phyloP scores from a whole-genome alignment of 2,797 vertebrate genomes.

The Ataeniobius toweri region DNA sequence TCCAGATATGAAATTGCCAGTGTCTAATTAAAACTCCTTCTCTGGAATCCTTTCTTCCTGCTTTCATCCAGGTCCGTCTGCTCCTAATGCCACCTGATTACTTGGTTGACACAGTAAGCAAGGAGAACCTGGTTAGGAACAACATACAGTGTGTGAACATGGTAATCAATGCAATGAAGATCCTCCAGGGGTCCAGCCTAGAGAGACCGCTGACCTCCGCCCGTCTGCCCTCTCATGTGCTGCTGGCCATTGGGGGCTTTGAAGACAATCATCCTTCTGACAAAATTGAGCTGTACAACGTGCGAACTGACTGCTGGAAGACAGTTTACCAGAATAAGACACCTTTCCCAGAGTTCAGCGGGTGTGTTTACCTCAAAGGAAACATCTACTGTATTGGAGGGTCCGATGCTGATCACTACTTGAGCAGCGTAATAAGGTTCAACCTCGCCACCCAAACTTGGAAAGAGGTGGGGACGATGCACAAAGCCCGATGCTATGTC shows the following conservation, averaged over 20 bases:
- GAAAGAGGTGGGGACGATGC: slow-evolving; percentile 21
- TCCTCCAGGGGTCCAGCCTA: background rate
- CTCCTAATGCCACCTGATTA: slow-evolving; percentile 11
- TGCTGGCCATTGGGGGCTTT: slow-evolving; percentile 84
- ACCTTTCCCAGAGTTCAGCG: slow-evolving; percentile 76
- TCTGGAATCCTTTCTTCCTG: background rate
- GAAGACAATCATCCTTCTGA: slow-evolving; percentile 74
- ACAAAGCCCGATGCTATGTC: slow-evolving; percentile 59
- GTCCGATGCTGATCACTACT: slow-evolving; percentile 75
- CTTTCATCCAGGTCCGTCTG: slow-evolving; percentile 31
- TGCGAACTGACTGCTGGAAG: slow-evolving; percentile 79
- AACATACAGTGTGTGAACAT: background rate
- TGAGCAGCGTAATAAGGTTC: slow-evolving; percentile 52
- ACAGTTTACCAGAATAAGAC: slow-evolving; percentile 67
- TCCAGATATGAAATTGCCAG: background rate
- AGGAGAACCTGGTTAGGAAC: background rate
- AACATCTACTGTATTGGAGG: slow-evolving; percentile 68
- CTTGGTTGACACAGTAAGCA: slow-evolving; percentile 5
- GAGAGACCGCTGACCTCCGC: slow-evolving; percentile 51
- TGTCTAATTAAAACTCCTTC: background rate
- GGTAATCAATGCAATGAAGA: background rate
- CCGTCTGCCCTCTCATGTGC: slow-evolving; percentile 78
- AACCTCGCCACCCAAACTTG: slow-evolving; percentile 13
- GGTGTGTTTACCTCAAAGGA: slow-evolving; percentile 68
- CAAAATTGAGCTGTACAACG: slow-evolving; percentile 80